Conservation (phyloP, 2,113 vertebrate species). For the Nycticryphes semicollaris region DNA sequence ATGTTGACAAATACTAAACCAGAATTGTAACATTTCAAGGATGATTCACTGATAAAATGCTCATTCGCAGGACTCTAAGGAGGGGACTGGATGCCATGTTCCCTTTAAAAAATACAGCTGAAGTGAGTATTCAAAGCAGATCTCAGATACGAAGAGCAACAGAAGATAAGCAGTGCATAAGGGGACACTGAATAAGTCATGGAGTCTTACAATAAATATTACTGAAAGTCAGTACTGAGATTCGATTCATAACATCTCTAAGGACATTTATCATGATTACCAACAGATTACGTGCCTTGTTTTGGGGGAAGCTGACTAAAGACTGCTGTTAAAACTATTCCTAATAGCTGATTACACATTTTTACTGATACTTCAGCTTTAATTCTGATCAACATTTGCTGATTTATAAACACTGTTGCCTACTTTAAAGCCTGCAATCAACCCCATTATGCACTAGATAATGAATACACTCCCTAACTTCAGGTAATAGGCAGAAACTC, state of each 20-base stretch:
- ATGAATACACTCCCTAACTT: slow-evolving; percentile 49
- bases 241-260: slow-evolving; percentile 44
- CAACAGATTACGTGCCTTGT: slow-evolving; percentile 36
- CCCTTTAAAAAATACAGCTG: slow-evolving; percentile 20
- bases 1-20: background rate
- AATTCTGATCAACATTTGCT: slow-evolving; percentile 58
- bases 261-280: slow-evolving; percentile 50
- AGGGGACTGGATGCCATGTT: slow-evolving; percentile 16
- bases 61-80: slow-evolving; percentile 1
- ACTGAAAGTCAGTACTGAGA: background rate
- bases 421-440: slow-evolving; percentile 48
- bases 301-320: slow-evolving; percentile 47
- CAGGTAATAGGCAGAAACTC: slow-evolving; percentile 46
- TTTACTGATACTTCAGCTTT: slow-evolving; percentile 47
- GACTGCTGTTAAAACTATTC: slow-evolving; percentile 30
- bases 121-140: slow-evolving; percentile 49
- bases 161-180: slow-evolving; percentile 22
- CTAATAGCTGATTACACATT: slow-evolving; percentile 51
- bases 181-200: slow-evolving; percentile 6
- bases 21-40: background rate
- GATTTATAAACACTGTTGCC: slow-evolving; percentile 53
- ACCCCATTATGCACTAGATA: slow-evolving; percentile 24
- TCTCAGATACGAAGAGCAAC: slow-evolving; percentile 22
- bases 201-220: slow-evolving; percentile 18
- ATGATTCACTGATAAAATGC: slow-evolving; percentile 35